A percentile compares a stretch with the other conserved stretches of the same genome.
Conservation (phyloP, 2,113 vertebrate species). For the Sinosuthora webbiana region DNA sequence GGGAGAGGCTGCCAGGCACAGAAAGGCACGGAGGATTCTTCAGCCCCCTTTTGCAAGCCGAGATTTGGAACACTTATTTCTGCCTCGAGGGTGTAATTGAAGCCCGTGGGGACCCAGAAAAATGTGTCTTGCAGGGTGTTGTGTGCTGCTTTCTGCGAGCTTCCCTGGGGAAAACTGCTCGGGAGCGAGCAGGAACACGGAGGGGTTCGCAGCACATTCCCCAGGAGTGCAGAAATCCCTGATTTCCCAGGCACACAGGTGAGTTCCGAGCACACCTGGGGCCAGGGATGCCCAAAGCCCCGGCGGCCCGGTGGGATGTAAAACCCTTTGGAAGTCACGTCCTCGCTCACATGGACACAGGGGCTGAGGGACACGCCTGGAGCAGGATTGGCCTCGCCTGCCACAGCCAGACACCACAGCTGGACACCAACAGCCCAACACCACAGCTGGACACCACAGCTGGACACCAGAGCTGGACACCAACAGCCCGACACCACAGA, state of each 20-base stretch:
- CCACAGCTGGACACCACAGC: no score
- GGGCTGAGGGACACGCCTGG: neutral
- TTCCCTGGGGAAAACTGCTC: neutral
- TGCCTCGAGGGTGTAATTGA: neutral
- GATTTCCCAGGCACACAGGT: rapidly evolving
- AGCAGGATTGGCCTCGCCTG: no score
- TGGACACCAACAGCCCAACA: no score
- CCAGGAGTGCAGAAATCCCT: rapidly evolving
- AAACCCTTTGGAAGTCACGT: neutral
- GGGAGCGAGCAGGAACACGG: rapidly evolving
- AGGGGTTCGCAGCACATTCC: neutral
- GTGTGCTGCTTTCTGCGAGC: rapidly evolving
- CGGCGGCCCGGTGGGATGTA: rapidly evolving
- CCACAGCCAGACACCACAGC: no score
- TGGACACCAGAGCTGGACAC: no score
- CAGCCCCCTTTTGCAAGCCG: neutral
- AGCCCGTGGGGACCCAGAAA: neutral
- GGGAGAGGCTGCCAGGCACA: neutral
- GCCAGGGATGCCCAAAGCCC: neutral
- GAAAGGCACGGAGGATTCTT: neutral
- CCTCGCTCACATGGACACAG: rapidly evolving
- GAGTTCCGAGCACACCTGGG: rapidly evolving
- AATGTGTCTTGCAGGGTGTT: neutral
- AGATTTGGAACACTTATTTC: neutral
- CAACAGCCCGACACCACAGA: no score